A percentile compares a stretch with the other conserved stretches of the same genome.
Evolutionary conservation across 92 coral and sea anemone species (phyloP).

Genomic region (Actinostola sp.): DNA sequence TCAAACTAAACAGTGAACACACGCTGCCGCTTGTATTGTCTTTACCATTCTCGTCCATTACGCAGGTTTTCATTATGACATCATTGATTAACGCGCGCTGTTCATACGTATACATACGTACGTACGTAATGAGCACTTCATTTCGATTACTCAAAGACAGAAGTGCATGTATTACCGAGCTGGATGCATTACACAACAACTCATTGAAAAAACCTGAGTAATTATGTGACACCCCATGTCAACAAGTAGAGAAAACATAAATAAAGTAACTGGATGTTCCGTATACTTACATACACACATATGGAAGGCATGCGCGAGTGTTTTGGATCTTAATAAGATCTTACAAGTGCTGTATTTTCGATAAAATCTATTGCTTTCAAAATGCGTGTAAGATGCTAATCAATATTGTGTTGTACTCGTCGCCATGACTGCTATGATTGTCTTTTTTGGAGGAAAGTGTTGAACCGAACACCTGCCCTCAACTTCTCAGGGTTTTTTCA

Average conservation of each 20-base stretch:
- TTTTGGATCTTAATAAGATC: not conserved
- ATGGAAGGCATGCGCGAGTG: too few species aligned
- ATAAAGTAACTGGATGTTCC: too few species aligned
- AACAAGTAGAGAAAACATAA: too few species aligned
- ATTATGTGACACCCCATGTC: too few species aligned
- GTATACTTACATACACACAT: too few species aligned
- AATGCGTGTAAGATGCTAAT: not conserved
- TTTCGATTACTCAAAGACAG: not conserved
- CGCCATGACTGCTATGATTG: too few species aligned
- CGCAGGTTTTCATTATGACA: not conserved
- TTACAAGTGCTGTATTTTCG: not conserved
- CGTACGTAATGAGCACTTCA: not conserved
- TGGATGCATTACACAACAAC: not conserved
- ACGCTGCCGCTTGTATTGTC: conserved; percentile 18
- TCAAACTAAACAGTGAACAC: conserved; percentile 15
- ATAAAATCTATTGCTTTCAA: not conserved
- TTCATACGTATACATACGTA: not conserved
- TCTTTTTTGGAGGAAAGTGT: not conserved
- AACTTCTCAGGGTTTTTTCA: not conserved
- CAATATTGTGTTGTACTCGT: not conserved
- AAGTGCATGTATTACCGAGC: not conserved
- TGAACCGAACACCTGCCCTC: not conserved
- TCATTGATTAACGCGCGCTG: conserved; percentile 5
- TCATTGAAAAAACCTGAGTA: not conserved
- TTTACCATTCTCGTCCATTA: not conserved